Percentiles rank a stretch among this genome's conserved stretches.
Evolutionary conservation across 2,113 vertebrate genomes (phyloP).

Genomic region (Elephantulus edwardii): DNA sequence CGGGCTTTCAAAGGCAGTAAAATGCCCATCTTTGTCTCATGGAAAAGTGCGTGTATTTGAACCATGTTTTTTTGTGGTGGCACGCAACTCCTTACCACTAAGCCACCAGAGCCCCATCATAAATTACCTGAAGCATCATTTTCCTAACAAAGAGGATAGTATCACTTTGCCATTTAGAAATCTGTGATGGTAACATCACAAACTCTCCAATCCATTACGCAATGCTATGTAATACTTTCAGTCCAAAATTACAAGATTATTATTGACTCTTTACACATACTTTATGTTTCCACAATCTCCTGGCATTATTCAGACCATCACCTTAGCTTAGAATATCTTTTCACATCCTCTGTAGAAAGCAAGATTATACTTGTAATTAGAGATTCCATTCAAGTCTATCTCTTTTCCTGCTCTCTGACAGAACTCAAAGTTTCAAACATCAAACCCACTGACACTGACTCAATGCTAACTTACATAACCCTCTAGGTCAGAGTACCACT

Average conservation of each 20-base stretch:
- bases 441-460: too few relatives aligned
- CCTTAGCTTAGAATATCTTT: not conserved
- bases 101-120: too few relatives aligned
- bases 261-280: not conserved
- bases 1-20: too few relatives aligned
- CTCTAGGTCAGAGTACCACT: too few relatives aligned
- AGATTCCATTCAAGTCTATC: not conserved
- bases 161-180: not conserved
- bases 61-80: too few relatives aligned
- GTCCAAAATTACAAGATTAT: not conserved
- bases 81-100: too few relatives aligned
- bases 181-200: not conserved
- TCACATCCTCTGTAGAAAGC: not conserved
- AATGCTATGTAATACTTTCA: not conserved
- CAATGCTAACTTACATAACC: too few relatives aligned
- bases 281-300: not conserved
- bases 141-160: not conserved
- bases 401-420: not conserved
- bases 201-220: not conserved
- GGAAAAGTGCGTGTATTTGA: too few relatives aligned
- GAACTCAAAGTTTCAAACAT: not conserved
- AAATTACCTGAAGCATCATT: not conserved
- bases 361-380: not conserved
- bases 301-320: not conserved
- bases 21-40: too few relatives aligned